A percentile compares a stretch with the other conserved stretches of the same genome.
These are phyloP conservation scores for Lithobates sylvaticus DNA, from an alignment of 2,797 vertebrate species.

Conservation along the genomic window DNA sequence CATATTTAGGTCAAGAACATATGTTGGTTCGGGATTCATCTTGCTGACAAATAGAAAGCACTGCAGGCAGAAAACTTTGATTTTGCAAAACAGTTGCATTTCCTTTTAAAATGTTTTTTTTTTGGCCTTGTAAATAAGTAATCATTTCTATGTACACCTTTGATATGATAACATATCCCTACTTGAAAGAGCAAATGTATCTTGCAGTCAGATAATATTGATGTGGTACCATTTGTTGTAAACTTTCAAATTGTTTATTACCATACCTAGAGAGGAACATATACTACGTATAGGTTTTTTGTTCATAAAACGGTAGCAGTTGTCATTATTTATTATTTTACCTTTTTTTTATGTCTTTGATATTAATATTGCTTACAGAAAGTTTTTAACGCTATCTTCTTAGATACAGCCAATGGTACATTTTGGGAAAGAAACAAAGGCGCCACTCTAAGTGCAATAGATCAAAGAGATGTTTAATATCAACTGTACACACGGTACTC, in stretches of 20 bases:
- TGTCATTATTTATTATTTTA: background rate
- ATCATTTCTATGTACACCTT: conserved; percentile 50
- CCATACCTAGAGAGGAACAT: background rate
- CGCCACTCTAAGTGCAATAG: too few relatives aligned
- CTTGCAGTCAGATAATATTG: conserved; percentile 26
- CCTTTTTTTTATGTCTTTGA: background rate
- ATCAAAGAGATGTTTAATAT: too few relatives aligned
- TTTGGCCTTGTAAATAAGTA: conserved; percentile 50
- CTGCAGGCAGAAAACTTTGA: conserved; percentile 50
- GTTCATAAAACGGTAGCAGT: background rate
- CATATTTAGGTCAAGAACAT: conserved; percentile 58
- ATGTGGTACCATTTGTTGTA: conserved; percentile 13
- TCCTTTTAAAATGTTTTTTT: conserved; percentile 24
- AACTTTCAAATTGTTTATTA: conserved; percentile 18
- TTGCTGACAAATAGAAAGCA: conserved; percentile 56
- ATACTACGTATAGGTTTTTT: background rate
- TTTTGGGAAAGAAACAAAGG: too few relatives aligned
- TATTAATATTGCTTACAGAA: background rate
- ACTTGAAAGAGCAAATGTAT: conserved; percentile 49
- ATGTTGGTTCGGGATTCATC: conserved; percentile 48
- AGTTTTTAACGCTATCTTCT: too few relatives aligned
- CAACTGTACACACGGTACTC: too few relatives aligned
- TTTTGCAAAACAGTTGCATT: conserved; percentile 56
- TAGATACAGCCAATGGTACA: too few relatives aligned
- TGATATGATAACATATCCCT: conserved; percentile 43